Conservation (phyloP, 2,113 vertebrate genomes). For the Sarotherodon lohbergeri region DNA sequence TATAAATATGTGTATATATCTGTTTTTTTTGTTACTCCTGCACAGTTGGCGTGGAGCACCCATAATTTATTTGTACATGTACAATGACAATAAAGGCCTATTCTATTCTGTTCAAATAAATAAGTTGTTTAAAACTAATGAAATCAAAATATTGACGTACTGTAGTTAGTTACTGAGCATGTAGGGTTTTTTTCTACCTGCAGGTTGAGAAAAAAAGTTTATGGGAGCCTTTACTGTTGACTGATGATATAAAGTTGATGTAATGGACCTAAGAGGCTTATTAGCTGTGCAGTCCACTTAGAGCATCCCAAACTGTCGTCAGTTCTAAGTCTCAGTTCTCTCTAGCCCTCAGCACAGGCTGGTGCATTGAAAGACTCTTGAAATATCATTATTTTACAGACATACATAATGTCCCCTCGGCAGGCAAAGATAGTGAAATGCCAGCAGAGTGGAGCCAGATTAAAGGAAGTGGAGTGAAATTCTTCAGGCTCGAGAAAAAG, state of each 20-base stretch:
- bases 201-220: not conserved
- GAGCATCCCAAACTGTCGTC: not conserved
- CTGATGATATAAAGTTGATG: not conserved
- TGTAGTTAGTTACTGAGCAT: not conserved
- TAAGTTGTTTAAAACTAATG: not conserved
- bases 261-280: not conserved
- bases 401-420: constrained; percentile 23
- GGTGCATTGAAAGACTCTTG: not conserved
- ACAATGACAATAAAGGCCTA: not conserved
- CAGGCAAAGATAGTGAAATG: constrained; percentile 24
- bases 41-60: not conserved
- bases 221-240: not conserved
- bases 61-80: not conserved
- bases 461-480: constrained; percentile 27
- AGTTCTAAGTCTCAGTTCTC: not conserved
- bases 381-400: constrained; percentile 52
- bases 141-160: not conserved
- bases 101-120: not conserved
- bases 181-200: not conserved
- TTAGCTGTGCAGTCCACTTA: not conserved
- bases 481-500: constrained; percentile 19
- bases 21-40: not conserved
- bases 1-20: too few species aligned
- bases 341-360: not conserved
- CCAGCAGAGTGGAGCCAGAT: constrained; percentile 25